Evolutionary conservation across 2,113 vertebrate species (phyloP), one percentile per base, ranked within the genome.

Genomic region (Pongo pygmaeus): DNA sequence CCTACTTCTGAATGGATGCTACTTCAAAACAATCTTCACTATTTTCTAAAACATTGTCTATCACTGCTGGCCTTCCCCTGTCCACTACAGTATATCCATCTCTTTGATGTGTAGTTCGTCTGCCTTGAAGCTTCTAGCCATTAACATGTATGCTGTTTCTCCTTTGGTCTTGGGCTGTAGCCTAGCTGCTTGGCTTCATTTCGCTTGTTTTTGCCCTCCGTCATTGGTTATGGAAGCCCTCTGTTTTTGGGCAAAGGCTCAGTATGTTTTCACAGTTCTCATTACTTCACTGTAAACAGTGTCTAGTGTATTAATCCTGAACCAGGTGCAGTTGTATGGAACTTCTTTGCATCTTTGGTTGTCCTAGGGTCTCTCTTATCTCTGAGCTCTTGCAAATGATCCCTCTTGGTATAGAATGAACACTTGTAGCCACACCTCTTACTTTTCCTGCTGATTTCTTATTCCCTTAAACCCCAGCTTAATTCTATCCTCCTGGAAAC

Each of bases 61-160:
- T 93, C 92, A 96, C 43, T 8, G 3, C 70, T 74, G 84, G 57
- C 50, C 93, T 88, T 35, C 61, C 89, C 72, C 18, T 52, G 87
- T 38, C 81, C 46, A 81, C 59, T 0, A 30, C 8, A 30, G 87
- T 35, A 81, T 67, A 87, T 59, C 85, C 48, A 6, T 92, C 48
- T 77, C 70, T 38, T 91, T 0, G 0, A 67, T 64, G 92, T 69
- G 46, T 25, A 57, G 70, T 32, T 67, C 22, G 1, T 91, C 87
- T 77, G 40, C 46, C 48, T 1, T 0, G 0, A 89, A 38, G 74
- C 78, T 95, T 92, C 93, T 35, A 70, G 55, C 27, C 72, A 35
- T 85, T 48, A 72, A n/a, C 3, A 8, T 79, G 97, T 67, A 77
- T 10, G 2, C 89, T 84, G 40, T 64, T 88, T 97, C 89, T 91